phyloP scores from a whole-genome alignment of 2,888 invertebrate species.

The Colletes collaris region DNA sequence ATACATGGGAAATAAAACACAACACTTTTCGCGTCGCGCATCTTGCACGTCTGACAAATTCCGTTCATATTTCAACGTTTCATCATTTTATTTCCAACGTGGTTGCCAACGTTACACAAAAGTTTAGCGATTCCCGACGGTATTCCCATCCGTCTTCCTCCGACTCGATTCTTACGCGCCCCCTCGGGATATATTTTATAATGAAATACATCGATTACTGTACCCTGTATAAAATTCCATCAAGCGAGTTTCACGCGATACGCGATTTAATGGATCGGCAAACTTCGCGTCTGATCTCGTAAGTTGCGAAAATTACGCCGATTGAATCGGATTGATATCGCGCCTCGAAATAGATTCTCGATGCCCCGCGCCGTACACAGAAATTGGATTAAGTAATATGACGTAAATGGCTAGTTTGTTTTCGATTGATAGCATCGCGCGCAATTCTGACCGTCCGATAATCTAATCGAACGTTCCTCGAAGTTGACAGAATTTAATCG shows the following conservation, averaged over 20 bases:
- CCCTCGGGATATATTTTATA: too few species aligned
- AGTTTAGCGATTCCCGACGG: too few species aligned
- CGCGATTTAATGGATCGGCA: conserved; percentile 8
- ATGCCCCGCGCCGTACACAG: not conserved
- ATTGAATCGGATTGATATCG: conserved; percentile 17
- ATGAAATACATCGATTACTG: not conserved
- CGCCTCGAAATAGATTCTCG: conserved; percentile 1
- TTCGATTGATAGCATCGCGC: conserved; percentile 4
- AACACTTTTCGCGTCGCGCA: too few species aligned
- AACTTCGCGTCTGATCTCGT: not conserved
- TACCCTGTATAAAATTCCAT: too few species aligned
- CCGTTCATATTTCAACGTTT: too few species aligned
- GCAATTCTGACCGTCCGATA: conserved; percentile 9
- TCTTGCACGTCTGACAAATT: too few species aligned
- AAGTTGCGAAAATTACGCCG: conserved; percentile 7
- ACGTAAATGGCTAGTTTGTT: conserved; percentile 36
- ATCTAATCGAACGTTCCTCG: conserved; percentile 18
- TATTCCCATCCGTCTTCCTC: too few species aligned
- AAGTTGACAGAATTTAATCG: not conserved
- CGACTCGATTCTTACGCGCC: too few species aligned
- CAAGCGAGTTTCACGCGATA: too few species aligned
- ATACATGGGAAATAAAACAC: too few species aligned
- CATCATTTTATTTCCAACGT: too few species aligned
- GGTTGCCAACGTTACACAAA: too few species aligned
- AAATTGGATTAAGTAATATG: conserved; percentile 23